phyloP scores from a whole-genome alignment of 2,113 vertebrate species.

The Orientallactaga bullata region DNA sequence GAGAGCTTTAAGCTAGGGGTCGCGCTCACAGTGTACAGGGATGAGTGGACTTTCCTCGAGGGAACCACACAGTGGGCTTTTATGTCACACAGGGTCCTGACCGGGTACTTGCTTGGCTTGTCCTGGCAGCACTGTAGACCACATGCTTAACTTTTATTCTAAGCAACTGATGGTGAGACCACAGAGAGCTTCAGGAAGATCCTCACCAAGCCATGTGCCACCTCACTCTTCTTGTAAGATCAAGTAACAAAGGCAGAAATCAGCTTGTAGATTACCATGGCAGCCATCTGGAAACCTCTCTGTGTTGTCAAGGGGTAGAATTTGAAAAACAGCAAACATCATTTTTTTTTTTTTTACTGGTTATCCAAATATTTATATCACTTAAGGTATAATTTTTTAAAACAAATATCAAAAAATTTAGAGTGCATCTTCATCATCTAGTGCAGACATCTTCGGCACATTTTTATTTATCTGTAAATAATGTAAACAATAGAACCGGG shows the following conservation, averaged over 20 bases:
- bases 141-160: background rate
- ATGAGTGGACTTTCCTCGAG: background rate
- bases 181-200: background rate
- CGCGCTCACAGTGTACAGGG: rapidly evolving
- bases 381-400: background rate
- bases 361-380: conserved; percentile 59
- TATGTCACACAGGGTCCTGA: rapidly evolving
- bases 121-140: background rate
- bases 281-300: conserved; percentile 28
- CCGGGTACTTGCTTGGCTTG: rapidly evolving
- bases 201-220: background rate
- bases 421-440: conserved; percentile 27
- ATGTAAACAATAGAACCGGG: background rate
- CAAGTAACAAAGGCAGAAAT: background rate
- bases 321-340: conserved; percentile 38
- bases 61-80: background rate
- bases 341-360: conserved; percentile 39
- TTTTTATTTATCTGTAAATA: conserved; percentile 13
- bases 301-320: background rate
- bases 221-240: background rate
- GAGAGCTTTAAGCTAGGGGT: background rate
- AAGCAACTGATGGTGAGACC: background rate
- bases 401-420: conserved; percentile 16
- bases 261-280: background rate
- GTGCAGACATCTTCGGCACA: conserved; percentile 38